A percentile compares a stretch with the other conserved stretches of the same genome.
Evolutionary conservation across 2,888 invertebrate species (phyloP).

Genomic region (Noctua janthina): DNA sequence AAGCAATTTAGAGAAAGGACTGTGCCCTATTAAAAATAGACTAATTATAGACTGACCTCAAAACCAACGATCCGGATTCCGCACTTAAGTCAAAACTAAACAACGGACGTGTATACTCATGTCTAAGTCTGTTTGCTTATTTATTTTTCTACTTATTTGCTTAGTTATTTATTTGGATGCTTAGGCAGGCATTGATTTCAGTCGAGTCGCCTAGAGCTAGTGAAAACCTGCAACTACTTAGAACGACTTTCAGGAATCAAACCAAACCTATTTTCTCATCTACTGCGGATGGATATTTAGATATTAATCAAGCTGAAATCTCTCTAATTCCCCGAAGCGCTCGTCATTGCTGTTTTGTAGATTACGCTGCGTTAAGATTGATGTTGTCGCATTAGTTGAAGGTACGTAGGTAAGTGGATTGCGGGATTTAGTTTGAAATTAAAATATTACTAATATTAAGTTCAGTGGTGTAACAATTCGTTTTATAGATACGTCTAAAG

Average conservation of each 20-base stretch:
- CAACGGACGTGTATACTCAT: too few species aligned
- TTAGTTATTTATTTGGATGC: not conserved
- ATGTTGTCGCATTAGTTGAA: not conserved
- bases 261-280: not conserved
- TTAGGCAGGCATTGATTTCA: not conserved
- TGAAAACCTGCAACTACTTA: not conserved
- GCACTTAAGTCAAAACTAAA: too few species aligned
- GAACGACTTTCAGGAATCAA: not conserved
- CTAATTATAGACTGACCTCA: too few species aligned
- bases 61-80: too few species aligned
- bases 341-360: not conserved
- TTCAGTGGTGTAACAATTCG: too few species aligned
- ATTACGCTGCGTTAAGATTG: not conserved
- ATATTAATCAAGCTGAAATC: not conserved
- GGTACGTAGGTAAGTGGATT: not conserved
- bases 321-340: not conserved
- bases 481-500: too few species aligned
- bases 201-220: not conserved
- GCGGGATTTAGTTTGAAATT: not conserved
- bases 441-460: not conserved
- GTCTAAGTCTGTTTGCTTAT: too few species aligned
- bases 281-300: not conserved
- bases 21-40: too few species aligned
- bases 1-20: too few species aligned
- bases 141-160: too few species aligned